A percentile compares a stretch with the other conserved stretches of the same genome.
Conservation (phyloP, 2,888 invertebrate genomes). For the Acanthosepion esculentum region DNA sequence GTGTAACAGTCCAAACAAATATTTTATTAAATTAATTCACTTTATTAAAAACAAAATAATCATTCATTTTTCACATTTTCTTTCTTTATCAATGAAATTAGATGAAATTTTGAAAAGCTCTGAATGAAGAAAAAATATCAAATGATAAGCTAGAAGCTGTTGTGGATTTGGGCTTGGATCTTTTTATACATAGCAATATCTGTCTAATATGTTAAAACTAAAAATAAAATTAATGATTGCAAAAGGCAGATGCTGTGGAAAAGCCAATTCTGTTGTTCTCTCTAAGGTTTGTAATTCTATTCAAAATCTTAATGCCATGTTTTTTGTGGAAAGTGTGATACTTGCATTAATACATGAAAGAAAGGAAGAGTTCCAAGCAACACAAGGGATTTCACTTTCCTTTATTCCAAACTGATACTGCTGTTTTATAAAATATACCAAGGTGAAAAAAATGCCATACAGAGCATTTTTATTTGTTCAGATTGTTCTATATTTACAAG, state of each 20-base stretch:
- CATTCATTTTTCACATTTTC: too few relatives aligned
- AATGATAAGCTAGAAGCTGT: background rate
- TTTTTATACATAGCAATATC: background rate
- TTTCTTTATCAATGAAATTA: too few relatives aligned
- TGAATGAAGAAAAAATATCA: background rate
- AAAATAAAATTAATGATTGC: too few relatives aligned
- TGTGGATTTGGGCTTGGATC: background rate
- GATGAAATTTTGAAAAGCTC: background rate
- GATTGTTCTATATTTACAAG: background rate
- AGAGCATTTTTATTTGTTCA: background rate
- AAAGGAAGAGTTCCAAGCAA: too few relatives aligned
- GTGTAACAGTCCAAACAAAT: too few relatives aligned
- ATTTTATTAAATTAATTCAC: too few relatives aligned
- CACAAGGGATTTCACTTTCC: background rate
- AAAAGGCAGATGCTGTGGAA: too few relatives aligned
- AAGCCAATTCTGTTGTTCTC: too few relatives aligned
- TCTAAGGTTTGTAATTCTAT: background rate
- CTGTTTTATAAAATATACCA: background rate
- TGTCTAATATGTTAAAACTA: too few relatives aligned
- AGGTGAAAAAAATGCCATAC: background rate
- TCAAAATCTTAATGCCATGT: background rate
- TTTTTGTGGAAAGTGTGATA: background rate
- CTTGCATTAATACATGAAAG: too few relatives aligned
- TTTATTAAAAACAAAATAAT: too few relatives aligned
- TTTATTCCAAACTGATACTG: background rate